These are phyloP conservation scores for Amphiprion percula DNA, from an alignment of 2,113 vertebrate species.

Conservation along the genomic window DNA sequence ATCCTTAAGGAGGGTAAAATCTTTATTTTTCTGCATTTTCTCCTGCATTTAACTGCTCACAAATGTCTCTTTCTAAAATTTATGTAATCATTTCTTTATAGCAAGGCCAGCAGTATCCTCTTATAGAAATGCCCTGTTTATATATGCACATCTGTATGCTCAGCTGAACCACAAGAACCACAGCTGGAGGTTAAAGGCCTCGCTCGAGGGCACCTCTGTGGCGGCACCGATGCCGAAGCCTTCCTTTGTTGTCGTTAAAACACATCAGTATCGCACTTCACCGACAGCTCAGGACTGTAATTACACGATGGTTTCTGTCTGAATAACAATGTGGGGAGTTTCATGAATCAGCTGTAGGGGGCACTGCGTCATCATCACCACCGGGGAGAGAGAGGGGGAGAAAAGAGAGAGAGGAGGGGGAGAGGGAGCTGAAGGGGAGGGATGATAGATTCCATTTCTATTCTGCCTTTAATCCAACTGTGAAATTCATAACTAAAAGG, in stretches of 20 bases:
- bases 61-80: too few species aligned
- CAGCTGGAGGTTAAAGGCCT: not conserved
- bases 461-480: conserved; percentile 81
- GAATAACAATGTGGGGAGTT: conserved; percentile 6
- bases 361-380: conserved; percentile 61
- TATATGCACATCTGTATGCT: not conserved
- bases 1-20: not conserved
- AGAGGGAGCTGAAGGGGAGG: conserved; percentile 3
- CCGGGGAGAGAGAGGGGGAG: not conserved
- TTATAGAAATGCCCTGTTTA: not conserved
- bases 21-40: too few species aligned
- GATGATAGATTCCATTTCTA: conserved; percentile 76
- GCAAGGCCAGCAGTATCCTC: too few species aligned
- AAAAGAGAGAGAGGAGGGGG: conserved; percentile 20
- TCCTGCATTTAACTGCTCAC: too few species aligned
- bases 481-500: conserved; percentile 80
- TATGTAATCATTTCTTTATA: too few species aligned
- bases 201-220: not conserved
- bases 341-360: conserved; percentile 65
- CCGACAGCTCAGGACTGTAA: not conserved
- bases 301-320: not conserved
- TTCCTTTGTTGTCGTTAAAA: not conserved
- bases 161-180: not conserved
- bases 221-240: not conserved
- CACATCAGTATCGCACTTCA: not conserved